These are phyloP conservation scores for Gasterosteus aculeatus DNA, from an alignment of 2,113 vertebrate genomes.

Conservation along the genomic window DNA sequence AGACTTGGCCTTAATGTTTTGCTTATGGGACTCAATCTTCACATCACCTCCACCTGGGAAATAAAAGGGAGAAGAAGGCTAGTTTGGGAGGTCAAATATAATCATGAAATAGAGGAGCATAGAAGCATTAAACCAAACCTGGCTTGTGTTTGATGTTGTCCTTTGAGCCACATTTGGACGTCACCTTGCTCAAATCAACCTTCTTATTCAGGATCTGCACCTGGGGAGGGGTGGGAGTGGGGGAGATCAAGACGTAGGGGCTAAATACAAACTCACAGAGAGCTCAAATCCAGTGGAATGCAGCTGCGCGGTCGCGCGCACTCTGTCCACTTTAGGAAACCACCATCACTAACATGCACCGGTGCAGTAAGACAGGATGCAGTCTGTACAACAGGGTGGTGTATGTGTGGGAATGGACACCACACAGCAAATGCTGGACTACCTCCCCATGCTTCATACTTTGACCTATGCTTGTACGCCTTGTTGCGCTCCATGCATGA, in stretches of 20 bases:
- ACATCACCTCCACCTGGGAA: conserved; percentile 89
- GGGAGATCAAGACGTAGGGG: conserved; percentile 14
- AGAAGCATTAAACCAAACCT: conserved; percentile 75
- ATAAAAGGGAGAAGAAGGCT: neutral
- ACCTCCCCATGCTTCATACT: neutral
- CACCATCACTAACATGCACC: conserved; percentile 6
- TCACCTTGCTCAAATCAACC: conserved; percentile 92
- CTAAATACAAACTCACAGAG: neutral
- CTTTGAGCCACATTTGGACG: conserved; percentile 96
- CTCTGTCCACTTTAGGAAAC: neutral
- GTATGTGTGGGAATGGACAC: neutral
- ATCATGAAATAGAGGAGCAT: neutral
- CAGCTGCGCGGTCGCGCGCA: neutral
- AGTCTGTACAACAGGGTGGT: neutral
- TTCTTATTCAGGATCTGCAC: conserved; percentile 97
- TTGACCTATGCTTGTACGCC: conserved; percentile 1
- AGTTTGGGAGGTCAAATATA: neutral
- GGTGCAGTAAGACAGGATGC: conserved; percentile 7
- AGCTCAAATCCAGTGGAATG: neutral
- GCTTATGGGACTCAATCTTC: conserved; percentile 91
- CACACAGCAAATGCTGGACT: neutral
- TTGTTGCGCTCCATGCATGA: conserved; percentile 17
- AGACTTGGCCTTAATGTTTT: conserved; percentile 89
- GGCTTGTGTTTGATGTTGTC: conserved; percentile 93
- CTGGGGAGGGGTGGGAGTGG: conserved; percentile 65